Evolutionary conservation across 2,113 vertebrate genomes (phyloP).

Genomic region (Tamias sibiricus): DNA sequence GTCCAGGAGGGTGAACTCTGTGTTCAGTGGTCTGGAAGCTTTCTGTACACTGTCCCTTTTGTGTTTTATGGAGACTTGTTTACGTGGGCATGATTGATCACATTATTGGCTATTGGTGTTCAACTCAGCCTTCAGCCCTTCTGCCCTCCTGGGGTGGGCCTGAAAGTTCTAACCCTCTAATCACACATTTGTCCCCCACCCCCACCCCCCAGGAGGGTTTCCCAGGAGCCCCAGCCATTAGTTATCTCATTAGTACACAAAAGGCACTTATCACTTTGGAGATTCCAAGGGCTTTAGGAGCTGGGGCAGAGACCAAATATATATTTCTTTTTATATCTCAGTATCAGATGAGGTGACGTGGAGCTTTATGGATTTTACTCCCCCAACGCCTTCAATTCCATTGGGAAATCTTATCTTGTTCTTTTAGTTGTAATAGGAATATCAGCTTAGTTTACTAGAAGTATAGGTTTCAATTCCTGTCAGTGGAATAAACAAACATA

Average conservation of each 20-base stretch:
- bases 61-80: background rate
- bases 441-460: conserved; percentile 47
- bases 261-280: background rate
- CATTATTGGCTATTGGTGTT: background rate
- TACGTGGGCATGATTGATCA: background rate
- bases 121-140: background rate
- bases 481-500: background rate
- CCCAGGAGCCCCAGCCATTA: background rate
- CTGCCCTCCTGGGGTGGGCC: background rate
- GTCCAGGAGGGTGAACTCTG: background rate
- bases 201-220: background rate
- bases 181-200: background rate
- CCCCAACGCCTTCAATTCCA: background rate
- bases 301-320: background rate
- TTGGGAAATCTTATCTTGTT: conserved; percentile 46
- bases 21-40: background rate
- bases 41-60: background rate
- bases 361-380: conserved; percentile 34
- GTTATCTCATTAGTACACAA: background rate
- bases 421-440: conserved; percentile 16
- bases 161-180: background rate
- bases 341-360: background rate
- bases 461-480: background rate
- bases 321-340: background rate
- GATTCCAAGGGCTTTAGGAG: background rate